These are phyloP conservation scores for Melitaea athalia DNA, from an alignment of 2,888 invertebrate genomes.

Conservation along the genomic window DNA sequence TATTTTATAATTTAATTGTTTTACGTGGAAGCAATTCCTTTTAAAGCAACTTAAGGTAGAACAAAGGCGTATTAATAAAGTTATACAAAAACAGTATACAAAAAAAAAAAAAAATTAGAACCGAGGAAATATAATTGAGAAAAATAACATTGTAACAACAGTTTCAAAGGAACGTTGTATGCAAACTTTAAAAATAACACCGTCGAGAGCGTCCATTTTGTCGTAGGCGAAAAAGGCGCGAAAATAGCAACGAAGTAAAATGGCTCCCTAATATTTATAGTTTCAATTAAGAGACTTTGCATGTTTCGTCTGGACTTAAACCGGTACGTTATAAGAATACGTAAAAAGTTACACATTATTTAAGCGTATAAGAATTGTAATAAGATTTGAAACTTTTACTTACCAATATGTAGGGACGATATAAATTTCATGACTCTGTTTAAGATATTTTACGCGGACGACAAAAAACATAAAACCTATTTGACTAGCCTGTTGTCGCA, in stretches of 20 bases:
- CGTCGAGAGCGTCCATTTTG: conserved; percentile 37
- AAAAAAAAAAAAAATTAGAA: not conserved
- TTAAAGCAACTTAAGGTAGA: not conserved
- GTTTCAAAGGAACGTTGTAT: conserved; percentile 33
- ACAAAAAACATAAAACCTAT: conserved; percentile 56
- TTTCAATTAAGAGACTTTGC: conserved; percentile 74
- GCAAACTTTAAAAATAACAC: conserved; percentile 40
- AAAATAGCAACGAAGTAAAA: conserved; percentile 63
- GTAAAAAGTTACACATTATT: conserved; percentile 28
- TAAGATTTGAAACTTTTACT: not conserved
- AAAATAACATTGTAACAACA: conserved; percentile 8
- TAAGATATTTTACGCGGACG: conserved; percentile 14
- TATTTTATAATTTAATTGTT: not conserved
- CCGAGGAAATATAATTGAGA: conserved; percentile 1
- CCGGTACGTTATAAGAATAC: conserved; percentile 39
- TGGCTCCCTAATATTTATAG: conserved; percentile 74
- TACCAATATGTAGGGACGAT: not conserved
- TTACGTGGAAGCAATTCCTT: not conserved
- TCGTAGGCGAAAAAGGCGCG: conserved; percentile 43
- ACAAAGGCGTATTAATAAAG: conserved; percentile 2
- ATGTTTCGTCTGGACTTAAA: conserved; percentile 54
- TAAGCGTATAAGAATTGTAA: not conserved
- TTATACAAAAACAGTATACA: not conserved
- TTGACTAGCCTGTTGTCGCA: too few species aligned
- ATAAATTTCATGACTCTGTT: not conserved